phyloP scores from a whole-genome alignment of 1,140 invertebrate genomes.

The Tetraneura akinire region DNA sequence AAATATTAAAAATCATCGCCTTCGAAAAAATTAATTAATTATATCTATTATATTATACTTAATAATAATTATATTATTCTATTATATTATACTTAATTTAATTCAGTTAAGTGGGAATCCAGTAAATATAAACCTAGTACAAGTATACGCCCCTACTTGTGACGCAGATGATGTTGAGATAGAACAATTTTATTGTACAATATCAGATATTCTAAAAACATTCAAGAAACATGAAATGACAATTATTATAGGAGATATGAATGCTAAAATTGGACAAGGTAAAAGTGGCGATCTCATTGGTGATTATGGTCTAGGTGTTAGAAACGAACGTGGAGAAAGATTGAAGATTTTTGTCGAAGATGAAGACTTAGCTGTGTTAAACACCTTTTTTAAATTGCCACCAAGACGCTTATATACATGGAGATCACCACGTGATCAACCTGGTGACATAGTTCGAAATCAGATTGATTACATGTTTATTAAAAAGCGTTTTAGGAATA shows the following conservation, averaged over 20 bases:
- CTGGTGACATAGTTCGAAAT: constrained; percentile 56
- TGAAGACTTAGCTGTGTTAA: constrained; percentile 56
- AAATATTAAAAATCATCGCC: no score
- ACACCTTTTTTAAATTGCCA: constrained; percentile 57
- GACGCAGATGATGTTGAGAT: constrained; percentile 55
- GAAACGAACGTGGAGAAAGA: constrained; percentile 57
- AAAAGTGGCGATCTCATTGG: constrained; percentile 48
- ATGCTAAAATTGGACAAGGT: constrained; percentile 55
- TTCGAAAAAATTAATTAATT: no score
- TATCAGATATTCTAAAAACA: constrained; percentile 49
- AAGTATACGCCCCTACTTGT: constrained; percentile 57
- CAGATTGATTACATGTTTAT: constrained; percentile 58
- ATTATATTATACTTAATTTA: no score
- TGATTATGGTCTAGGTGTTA: constrained; percentile 55
- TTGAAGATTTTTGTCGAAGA: constrained; percentile 57
- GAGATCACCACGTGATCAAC: constrained; percentile 55
- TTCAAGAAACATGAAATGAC: constrained; percentile 53
- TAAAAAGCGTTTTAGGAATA: constrained; percentile 56
- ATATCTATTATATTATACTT: no score
- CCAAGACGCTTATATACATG: constrained; percentile 57
- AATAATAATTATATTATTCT: no score
- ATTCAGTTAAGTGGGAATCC: constrained; percentile 13
- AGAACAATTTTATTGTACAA: constrained; percentile 55
- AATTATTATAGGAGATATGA: constrained; percentile 55
- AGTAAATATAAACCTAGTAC: constrained; percentile 55